phyloP scores from a whole-genome alignment of 1,140 invertebrate species.

The Pteromalus puparum region DNA sequence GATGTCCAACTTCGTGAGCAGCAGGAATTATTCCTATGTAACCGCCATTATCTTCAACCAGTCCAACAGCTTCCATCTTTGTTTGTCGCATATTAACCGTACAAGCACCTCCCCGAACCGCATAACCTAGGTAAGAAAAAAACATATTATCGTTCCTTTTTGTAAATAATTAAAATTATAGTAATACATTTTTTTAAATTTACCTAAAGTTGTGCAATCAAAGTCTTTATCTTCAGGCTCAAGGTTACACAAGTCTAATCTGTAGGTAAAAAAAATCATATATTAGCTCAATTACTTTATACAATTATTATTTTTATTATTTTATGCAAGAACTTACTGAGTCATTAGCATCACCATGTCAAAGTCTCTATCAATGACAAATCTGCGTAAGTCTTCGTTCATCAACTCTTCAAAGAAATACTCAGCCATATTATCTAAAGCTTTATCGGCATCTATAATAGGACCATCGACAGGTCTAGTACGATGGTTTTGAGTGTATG shows the following conservation, averaged over 20 bases:
- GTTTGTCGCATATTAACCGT: slow-evolving; percentile 26
- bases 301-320: neutral
- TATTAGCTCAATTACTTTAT: neutral
- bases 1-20: slow-evolving; percentile 68
- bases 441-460: slow-evolving; percentile 59
- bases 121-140: slow-evolving; percentile 18
- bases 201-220: slow-evolving; percentile 41
- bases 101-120: slow-evolving; percentile 30
- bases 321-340: slow-evolving; percentile 49
- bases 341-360: slow-evolving; percentile 59
- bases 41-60: slow-evolving; percentile 69
- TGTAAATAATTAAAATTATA: neutral
- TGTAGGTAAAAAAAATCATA: slow-evolving; percentile 18
- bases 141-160: neutral
- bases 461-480: neutral
- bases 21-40: slow-evolving; percentile 66
- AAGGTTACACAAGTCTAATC: slow-evolving; percentile 37
- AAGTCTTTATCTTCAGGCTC: neutral
- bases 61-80: slow-evolving; percentile 61
- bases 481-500: slow-evolving; percentile 58
- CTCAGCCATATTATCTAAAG: slow-evolving; percentile 58
- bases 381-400: slow-evolving; percentile 4
- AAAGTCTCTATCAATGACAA: slow-evolving; percentile 55
- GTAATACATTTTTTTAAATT: neutral
- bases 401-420: slow-evolving; percentile 61